These are phyloP conservation scores for Achlya flavicornis DNA, from an alignment of 2,888 invertebrate species.

Conservation along the genomic window DNA sequence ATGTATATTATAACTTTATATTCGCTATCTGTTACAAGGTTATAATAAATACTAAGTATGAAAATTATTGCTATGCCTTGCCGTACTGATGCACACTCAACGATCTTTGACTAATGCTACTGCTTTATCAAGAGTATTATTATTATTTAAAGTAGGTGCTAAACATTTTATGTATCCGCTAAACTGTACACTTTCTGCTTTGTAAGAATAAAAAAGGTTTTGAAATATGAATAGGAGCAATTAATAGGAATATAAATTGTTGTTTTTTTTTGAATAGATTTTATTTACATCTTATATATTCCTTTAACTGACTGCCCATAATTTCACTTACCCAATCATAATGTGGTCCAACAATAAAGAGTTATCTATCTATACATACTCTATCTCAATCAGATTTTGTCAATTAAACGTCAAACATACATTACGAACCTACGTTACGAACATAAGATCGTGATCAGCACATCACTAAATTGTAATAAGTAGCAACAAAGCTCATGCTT, in stretches of 20 bases:
- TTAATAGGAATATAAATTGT: too few relatives aligned
- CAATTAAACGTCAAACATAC: conserved; percentile 11
- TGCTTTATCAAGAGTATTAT: too few relatives aligned
- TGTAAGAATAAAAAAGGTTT: too few relatives aligned
- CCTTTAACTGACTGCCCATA: too few relatives aligned
- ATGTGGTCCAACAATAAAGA: too few relatives aligned
- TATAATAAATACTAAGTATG: neutral
- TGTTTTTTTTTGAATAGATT: too few relatives aligned
- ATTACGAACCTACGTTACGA: too few relatives aligned
- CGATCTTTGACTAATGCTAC: conserved; percentile 11
- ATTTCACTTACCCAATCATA: too few relatives aligned
- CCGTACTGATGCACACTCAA: conserved; percentile 5
- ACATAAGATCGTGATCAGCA: neutral
- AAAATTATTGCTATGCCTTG: neutral
- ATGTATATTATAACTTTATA: neutral
- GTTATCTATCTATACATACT: neutral
- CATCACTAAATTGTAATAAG: conserved; percentile 13
- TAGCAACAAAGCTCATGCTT: conserved; percentile 18
- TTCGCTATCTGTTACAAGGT: conserved; percentile 11
- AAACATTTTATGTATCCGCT: too few relatives aligned
- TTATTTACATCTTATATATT: too few relatives aligned
- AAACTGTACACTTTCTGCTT: too few relatives aligned
- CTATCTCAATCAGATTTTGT: conserved; percentile 4
- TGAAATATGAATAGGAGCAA: too few relatives aligned
- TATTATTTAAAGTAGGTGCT: neutral